Conservation (phyloP, 2,888 invertebrate genomes). For the Allolobophora icterica region DNA sequence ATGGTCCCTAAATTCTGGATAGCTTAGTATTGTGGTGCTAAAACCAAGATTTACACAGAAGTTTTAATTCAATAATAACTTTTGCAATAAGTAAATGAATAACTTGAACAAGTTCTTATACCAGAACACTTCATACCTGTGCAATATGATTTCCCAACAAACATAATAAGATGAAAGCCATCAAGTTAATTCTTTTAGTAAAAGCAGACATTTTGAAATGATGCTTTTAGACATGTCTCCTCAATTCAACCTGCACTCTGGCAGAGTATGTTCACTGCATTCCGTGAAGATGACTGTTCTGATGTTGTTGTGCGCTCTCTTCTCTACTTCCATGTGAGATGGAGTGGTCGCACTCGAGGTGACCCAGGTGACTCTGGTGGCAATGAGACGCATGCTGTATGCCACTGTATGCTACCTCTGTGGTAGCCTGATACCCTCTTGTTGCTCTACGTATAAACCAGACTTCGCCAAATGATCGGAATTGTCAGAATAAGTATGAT, state of each 20-base stretch:
- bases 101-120: no score
- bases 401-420: no score
- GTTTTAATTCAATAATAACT: no score
- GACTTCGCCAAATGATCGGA: background rate
- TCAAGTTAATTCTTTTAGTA: background rate
- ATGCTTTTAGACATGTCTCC: slow-evolving; percentile 14
- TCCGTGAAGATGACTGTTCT: background rate
- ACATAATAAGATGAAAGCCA: background rate
- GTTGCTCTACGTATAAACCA: background rate
- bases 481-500: background rate
- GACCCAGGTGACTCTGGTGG: background rate
- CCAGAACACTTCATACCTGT: background rate
- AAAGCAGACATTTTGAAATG: background rate
- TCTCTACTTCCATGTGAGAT: background rate
- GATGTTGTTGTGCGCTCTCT: background rate
- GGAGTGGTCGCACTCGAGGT: background rate
- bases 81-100: no score
- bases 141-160: background rate
- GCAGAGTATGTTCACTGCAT: background rate
- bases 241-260: background rate
- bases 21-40: no score
- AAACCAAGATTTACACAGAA: no score
- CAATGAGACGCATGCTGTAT: background rate
- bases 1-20: no score
- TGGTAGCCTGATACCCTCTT: background rate